These are phyloP conservation scores for Invenusta paracnida DNA, from an alignment of 2,888 invertebrate genomes.

Conservation along the genomic window DNA sequence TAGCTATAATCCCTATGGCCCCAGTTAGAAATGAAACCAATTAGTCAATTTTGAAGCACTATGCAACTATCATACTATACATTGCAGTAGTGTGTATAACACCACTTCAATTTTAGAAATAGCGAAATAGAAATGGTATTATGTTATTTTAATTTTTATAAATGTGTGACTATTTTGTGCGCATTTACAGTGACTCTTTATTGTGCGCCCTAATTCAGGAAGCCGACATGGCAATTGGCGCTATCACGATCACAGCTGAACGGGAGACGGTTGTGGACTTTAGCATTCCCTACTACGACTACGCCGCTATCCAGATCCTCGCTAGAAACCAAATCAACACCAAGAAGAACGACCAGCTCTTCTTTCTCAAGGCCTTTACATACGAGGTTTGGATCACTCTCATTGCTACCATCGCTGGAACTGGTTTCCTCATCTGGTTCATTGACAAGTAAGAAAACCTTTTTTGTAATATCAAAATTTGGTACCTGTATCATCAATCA, in stretches of 20 bases:
- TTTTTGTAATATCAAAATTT: neutral
- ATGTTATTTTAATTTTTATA: too few relatives aligned
- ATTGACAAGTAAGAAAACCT: constrained; percentile 68
- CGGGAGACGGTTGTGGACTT: constrained; percentile 83
- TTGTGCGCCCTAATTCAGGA: constrained; percentile 65
- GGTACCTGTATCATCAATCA: too few relatives aligned
- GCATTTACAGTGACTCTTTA: too few relatives aligned
- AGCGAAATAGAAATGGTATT: too few relatives aligned
- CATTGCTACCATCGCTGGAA: constrained; percentile 74
- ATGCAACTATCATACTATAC: too few relatives aligned
- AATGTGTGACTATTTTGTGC: too few relatives aligned
- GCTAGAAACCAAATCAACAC: constrained; percentile 74
- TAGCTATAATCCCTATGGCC: too few relatives aligned
- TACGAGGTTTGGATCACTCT: constrained; percentile 81
- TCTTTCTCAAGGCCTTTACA: constrained; percentile 66
- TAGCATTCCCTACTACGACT: constrained; percentile 82
- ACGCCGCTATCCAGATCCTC: constrained; percentile 82
- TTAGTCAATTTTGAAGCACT: too few relatives aligned
- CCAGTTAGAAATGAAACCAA: too few relatives aligned
- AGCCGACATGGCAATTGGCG: constrained; percentile 76
- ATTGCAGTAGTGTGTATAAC: too few relatives aligned
- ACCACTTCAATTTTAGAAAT: too few relatives aligned
- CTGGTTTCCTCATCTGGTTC: constrained; percentile 80
- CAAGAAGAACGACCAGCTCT: constrained; percentile 39
- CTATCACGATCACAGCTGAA: constrained; percentile 82